Conservation (phyloP, 2,113 vertebrate species). For the Perca fluviatilis region DNA sequence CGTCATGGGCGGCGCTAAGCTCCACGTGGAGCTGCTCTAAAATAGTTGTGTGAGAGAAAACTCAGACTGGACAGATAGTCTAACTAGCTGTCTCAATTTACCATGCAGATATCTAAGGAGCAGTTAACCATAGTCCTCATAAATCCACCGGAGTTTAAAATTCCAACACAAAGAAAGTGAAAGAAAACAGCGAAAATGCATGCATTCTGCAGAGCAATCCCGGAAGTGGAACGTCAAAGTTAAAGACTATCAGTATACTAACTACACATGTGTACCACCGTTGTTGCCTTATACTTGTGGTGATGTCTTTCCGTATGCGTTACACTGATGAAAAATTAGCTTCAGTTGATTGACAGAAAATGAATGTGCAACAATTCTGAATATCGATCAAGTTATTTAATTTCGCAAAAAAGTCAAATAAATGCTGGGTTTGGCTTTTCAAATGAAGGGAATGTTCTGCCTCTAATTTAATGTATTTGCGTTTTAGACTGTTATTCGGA, state of each 20-base stretch:
- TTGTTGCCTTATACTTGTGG: not conserved
- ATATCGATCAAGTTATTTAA: not conserved
- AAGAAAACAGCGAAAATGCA: too few relatives aligned
- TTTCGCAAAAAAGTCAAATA: not conserved
- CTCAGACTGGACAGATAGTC: too few relatives aligned
- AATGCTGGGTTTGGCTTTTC: not conserved
- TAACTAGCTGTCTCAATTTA: too few relatives aligned
- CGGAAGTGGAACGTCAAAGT: too few relatives aligned
- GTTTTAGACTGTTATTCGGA: not conserved
- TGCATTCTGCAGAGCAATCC: too few relatives aligned
- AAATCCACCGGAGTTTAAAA: too few relatives aligned
- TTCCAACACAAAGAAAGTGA: too few relatives aligned
- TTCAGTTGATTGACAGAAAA: not conserved
- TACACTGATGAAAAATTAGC: not conserved
- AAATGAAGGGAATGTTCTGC: not conserved
- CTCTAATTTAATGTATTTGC: not conserved
- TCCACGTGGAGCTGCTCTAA: too few relatives aligned
- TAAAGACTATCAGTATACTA: not conserved
- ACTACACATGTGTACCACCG: not conserved
- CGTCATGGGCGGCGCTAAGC: too few relatives aligned
- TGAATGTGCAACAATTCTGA: not conserved
- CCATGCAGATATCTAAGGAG: too few relatives aligned
- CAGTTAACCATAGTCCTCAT: too few relatives aligned
- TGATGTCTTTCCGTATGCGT: not conserved
- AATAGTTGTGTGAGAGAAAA: too few relatives aligned